Base-by-base conservation (phyloP, 2,797 vertebrate genomes). In the Periophthalmus magnuspinnatus region DNA sequence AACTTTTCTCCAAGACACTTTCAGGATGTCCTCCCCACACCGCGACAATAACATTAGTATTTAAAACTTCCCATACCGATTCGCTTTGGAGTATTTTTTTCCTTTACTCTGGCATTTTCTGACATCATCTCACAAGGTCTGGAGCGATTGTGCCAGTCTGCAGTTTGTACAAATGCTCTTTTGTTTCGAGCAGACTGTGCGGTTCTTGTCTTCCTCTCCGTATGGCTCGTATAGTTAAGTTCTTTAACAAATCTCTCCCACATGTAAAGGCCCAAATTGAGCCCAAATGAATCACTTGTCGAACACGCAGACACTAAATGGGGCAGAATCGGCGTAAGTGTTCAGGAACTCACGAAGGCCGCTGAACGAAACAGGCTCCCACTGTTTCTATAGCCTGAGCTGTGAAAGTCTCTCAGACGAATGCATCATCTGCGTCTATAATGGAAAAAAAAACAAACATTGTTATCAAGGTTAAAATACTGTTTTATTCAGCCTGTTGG, bases 111-210 rank as follows among this genome's bases (percentile, higher is more conserved):
- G 41, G 9, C 69, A 83, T 83, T 84, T 0, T n/a, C 71, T 89
- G 88, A 90, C 84, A 75, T 86, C 81, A 80, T 83, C 81, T 89
- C 89, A 88, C 89, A 87, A 81, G 85, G 77, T 87, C 74, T 85
- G 69, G 70, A 89, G 82, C 84, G 74, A 79, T 78, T 81, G 73
- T 78, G 76, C 74, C 48, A 81, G 74, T 80, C 78, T 83, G 78
- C 81, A 81, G 62, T 81, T 81, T 81, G 70, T 48, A 89, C 84
- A 89, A 86, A 84, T 71, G 68, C 55, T 61, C 79, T 71, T 83
- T 82, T 88, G 83, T 90, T 56, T 68, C 67, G 68, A 61, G 66
- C 45, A 55, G 70, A 79, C 34, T 61, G 55, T 67, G 75, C 71
- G 69, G 66, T 74, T 84, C 75, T 74, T 72, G 68, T 72, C 63